phyloP scores from a whole-genome alignment of 2,113 vertebrate genomes.

The Crocuta crocuta region DNA sequence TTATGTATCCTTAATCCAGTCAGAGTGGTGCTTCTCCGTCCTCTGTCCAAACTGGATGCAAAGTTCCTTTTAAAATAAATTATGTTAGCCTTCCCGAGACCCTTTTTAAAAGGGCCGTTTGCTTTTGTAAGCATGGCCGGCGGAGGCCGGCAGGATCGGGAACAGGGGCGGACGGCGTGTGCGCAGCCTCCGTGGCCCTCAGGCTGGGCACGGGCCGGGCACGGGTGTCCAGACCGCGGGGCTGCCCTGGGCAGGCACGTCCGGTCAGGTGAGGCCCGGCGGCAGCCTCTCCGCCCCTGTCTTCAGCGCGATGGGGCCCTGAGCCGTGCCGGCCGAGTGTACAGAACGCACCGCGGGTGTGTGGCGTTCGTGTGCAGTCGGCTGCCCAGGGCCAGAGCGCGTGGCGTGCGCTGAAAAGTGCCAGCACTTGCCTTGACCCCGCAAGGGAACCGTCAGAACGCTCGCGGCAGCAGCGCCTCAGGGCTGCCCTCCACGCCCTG shows the following conservation, averaged over 20 bases:
- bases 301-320: not conserved
- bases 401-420: rapidly evolving
- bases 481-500: not conserved
- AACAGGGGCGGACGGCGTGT: rapidly evolving
- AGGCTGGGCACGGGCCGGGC: not conserved
- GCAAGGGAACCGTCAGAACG: rapidly evolving
- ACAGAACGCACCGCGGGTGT: rapidly evolving
- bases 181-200: not conserved
- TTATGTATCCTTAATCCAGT: not conserved
- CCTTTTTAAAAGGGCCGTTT: not conserved
- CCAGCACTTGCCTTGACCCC: not conserved
- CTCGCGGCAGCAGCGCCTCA: not conserved
- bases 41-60: not conserved
- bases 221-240: rapidly evolving
- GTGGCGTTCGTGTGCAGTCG: rapidly evolving
- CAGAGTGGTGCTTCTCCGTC: not conserved
- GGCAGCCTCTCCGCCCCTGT: not conserved
- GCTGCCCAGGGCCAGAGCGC: rapidly evolving
- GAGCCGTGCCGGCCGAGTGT: rapidly evolving
- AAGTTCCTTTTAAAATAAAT: slow-evolving; percentile 9
- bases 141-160: not conserved
- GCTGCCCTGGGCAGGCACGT: not conserved
- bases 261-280: not conserved
- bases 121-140: not conserved
- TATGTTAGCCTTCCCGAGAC: slow-evolving; percentile 32